Base-by-base conservation (phyloP, 2,113 vertebrate genomes). In the Platycercus adscitus region DNA sequence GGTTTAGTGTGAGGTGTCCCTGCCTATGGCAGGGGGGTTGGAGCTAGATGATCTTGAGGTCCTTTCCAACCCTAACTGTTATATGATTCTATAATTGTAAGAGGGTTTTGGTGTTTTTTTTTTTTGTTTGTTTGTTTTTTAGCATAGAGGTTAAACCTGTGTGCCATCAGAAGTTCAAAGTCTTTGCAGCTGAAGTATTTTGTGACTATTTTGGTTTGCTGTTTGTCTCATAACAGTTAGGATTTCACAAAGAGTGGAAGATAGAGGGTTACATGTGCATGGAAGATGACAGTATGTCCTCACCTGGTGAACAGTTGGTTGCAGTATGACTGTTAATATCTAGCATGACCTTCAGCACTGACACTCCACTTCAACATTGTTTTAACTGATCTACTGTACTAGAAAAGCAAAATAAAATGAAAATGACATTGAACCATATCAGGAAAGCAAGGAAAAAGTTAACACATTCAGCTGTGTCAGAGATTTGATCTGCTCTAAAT, bases 371-470 rank as follows among this genome's bases (percentile, higher is more conserved):
- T 80, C 58, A 58, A 9, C 52, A 10, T 28, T 71, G 31, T 77
- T 73, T 93, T 65, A 85, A 78, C 14, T 68, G 23, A 61, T 79
- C 76, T 52, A 13, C 65, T 18, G 3, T 49, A 64, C 72, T 4
- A 95, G 23, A 85, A 95, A 68, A 95, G 41, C 37, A 81, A 82
- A 94, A 63, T 58, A 81, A 92, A 88, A 76, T 61, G 39, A 68
- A 90, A 93, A 95, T 78, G 3, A 19, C 50, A 43, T 7, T 82
- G 52, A 82, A 23, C 33, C 16, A 1, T 43, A 31, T 29, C 68
- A 91, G 53, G 11, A 88, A 94, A 95, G 66, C 26, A 63, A 68
- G 70, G 50, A 70, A 44, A 66, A 91, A 90, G 80, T 61, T 85
- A 80, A 46, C 50, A 82, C 2, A 0, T 84, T 53, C n/a, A 86